phyloP scores from a whole-genome alignment of 92 coral and sea anemone genomes.

The Epizoanthus stellaris region DNA sequence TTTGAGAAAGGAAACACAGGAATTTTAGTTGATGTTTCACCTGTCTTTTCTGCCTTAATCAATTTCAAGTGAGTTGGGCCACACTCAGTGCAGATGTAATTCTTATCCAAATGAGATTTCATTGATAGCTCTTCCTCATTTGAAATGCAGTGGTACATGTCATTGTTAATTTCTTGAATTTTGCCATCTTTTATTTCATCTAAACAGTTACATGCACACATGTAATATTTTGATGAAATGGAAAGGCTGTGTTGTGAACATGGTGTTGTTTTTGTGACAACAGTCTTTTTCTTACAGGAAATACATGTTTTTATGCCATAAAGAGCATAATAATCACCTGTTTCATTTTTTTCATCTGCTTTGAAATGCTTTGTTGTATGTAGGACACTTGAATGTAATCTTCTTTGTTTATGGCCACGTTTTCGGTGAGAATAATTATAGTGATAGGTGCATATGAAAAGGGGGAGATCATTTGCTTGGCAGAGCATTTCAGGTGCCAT shows the following conservation, averaged over 20 bases:
- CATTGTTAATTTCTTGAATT: conserved; percentile 3
- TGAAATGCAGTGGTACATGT: conserved; percentile 9
- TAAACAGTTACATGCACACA: conserved; percentile 26
- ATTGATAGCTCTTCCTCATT: not conserved
- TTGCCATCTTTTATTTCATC: conserved; percentile 22
- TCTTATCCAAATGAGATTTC: not conserved
- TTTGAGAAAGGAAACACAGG: no score
- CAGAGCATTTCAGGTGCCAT: conserved; percentile 15
- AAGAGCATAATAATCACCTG: not conserved
- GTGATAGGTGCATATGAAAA: conserved; percentile 5
- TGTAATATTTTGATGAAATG: conserved; percentile 9
- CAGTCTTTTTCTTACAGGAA: not conserved
- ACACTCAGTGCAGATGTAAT: conserved; percentile 6
- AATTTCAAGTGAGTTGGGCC: conserved; percentile 7
- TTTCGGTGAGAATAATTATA: not conserved
- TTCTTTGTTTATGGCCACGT: conserved; percentile 5
- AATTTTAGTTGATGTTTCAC: no score
- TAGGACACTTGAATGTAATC: not conserved
- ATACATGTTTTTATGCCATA: not conserved
- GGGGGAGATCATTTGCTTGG: conserved; percentile 25
- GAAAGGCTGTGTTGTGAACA: conserved; percentile 7
- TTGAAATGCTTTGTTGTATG: conserved; percentile 14
- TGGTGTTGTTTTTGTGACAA: conserved; percentile 9
- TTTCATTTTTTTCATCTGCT: conserved; percentile 1
- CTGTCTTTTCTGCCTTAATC: not conserved